Percentiles rank a stretch among this genome's conserved stretches.
Evolutionary conservation across 1,140 invertebrate genomes (phyloP).

Genomic region (Drosophila nannoptera): DNA sequence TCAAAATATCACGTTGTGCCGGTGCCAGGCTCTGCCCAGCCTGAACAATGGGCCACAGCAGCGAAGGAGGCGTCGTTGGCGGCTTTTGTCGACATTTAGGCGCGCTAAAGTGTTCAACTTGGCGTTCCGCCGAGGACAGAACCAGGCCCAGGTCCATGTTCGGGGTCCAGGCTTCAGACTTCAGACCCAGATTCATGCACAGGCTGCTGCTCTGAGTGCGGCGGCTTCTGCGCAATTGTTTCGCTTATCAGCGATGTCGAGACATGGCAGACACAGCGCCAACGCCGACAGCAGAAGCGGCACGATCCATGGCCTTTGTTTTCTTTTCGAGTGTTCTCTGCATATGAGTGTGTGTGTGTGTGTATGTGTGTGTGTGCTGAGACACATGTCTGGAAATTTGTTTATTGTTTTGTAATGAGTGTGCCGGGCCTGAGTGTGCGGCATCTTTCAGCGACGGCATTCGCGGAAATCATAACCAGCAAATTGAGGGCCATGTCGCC

Average conservation of each 20-base stretch:
- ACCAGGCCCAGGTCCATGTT: conserved; percentile 15
- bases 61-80: conserved; percentile 65
- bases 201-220: conserved; percentile 7
- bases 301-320: conserved; percentile 70
- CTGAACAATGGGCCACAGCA: conserved; percentile 62
- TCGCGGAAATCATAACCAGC: conserved; percentile 73
- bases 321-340: conserved; percentile 5
- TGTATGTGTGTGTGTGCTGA: conserved; percentile 7
- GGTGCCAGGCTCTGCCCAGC: conserved; percentile 22
- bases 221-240: conserved; percentile 66
- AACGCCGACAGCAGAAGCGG: conserved; percentile 49
- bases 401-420: conserved; percentile 78
- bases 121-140: conserved; percentile 49
- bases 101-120: conserved; percentile 74
- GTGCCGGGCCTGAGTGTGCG: conserved; percentile 48
- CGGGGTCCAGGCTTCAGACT: neutral
- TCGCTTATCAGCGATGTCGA: conserved; percentile 73
- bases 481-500: conserved; percentile 65
- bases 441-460: conserved; percentile 64
- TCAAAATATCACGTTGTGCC: conserved; percentile 73
- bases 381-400: conserved; percentile 73
- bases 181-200: conserved; percentile 8
- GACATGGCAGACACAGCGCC: conserved; percentile 70
- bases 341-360: conserved; percentile 1
- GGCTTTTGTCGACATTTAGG: conserved; percentile 66